These are phyloP conservation scores for Crossocerus cetratus DNA, from an alignment of 2,888 invertebrate species.

Conservation along the genomic window DNA sequence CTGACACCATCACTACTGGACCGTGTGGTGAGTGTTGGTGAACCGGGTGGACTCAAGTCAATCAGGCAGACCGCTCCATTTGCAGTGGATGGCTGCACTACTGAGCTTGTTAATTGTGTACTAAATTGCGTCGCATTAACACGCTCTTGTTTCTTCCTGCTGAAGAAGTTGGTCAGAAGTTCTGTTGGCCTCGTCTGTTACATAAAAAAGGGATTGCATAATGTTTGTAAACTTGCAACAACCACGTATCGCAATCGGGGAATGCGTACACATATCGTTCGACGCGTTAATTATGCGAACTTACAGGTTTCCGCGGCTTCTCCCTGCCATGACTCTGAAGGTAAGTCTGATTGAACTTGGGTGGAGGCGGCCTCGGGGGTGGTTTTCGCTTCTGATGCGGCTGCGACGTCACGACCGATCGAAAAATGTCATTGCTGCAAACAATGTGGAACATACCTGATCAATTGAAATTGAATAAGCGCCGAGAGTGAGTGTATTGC, in stretches of 20 bases:
- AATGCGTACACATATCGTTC: neutral
- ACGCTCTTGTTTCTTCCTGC: slow-evolving; percentile 54
- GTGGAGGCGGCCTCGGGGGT: slow-evolving; percentile 86
- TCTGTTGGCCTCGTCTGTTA: slow-evolving; percentile 71
- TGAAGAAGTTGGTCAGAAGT: slow-evolving; percentile 70
- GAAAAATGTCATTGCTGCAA: slow-evolving; percentile 68
- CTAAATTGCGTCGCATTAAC: slow-evolving; percentile 12
- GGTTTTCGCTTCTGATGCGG: slow-evolving; percentile 82
- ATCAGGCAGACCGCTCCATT: slow-evolving; percentile 79
- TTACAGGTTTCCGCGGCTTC: slow-evolving; percentile 69
- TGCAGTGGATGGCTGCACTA: slow-evolving; percentile 51
- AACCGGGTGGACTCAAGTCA: slow-evolving; percentile 86
- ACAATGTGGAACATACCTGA: too few species aligned
- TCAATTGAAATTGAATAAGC: too few species aligned
- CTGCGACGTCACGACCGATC: slow-evolving; percentile 77
- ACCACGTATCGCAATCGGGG: too few species aligned
- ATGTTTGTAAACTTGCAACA: neutral
- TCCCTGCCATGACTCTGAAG: slow-evolving; percentile 59
- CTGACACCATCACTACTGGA: slow-evolving; percentile 87
- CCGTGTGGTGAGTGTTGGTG: slow-evolving; percentile 86
- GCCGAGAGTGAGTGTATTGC: too few species aligned
- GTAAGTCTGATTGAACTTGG: slow-evolving; percentile 76
- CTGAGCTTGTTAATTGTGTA: slow-evolving; percentile 21
- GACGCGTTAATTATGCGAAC: slow-evolving; percentile 32
- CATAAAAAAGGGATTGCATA: slow-evolving; percentile 10